Evolutionary conservation across 2,888 invertebrate genomes (phyloP), one percentile per base, ranked within the genome.

Genomic region (Unio delphinus): DNA sequence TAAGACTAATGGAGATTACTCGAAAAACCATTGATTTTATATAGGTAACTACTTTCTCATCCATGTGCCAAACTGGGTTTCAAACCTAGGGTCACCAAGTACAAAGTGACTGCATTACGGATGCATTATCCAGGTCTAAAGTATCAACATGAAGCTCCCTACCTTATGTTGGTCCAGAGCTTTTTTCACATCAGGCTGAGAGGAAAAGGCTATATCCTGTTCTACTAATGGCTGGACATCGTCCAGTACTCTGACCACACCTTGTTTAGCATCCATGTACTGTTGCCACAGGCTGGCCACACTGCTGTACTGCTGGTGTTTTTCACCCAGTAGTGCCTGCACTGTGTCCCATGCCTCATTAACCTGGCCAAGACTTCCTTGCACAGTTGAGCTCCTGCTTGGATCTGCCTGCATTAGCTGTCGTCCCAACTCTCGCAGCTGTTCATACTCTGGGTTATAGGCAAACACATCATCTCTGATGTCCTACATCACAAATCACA

Each of bases 361-460:
- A 55, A 88, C 78, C 68, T 82, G 77, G 28, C 65, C 72, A 23
- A 87, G 78, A 63, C 81, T 81, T 54, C 79, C 78, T 75, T 88
- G 86, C n/a, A 86, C 82, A 30, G 79, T 75, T 1, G 78, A 71
- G 17, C 78, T 76, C 65, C 83, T 83, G 56, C 74, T 71, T 28
- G 80, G 77, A 73, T 88, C 89, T 18, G 81, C 78, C 59, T 84
- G 80, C 82, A 83, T 83, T 69, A 89, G 83, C 73, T 87, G 85
- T 26, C 84, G 95, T 94, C 90, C 97, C 94, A 91, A 95, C 94
- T 86, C 94, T 93, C 93, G 96, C 93, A 77, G 96, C 90, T 82
- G 94, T 92, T 68, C 94, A 92, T 85, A 87, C 65, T 86, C 85
- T 59, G 86, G 81, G 76, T 85, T 85, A 69, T 79, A 76, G 15